Base-by-base conservation (phyloP, 2,113 vertebrate species). In the Nematolebias whitei region DNA sequence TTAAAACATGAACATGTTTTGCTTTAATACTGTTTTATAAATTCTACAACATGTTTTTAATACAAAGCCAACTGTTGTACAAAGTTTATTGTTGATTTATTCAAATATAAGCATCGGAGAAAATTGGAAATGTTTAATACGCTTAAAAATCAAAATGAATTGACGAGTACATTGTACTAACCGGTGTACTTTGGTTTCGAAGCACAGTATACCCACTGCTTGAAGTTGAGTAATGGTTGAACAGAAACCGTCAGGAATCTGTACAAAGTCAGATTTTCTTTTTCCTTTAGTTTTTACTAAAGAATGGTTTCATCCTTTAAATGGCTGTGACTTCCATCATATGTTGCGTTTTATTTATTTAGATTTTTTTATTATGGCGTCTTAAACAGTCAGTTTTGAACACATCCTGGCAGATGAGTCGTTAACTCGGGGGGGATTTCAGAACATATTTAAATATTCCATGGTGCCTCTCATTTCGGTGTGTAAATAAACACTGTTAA, bases 401-500 rank as follows among this genome's bases (percentile, higher is more conserved):
- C 26, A 48, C 41, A 32, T 70, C 39, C 38, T 45, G 24, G 8
- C 14, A 40, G 44, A 70, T 18, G 44, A 55, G 71, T 39, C 52
- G 32, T 0, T 44, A 39, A 43, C 67, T 63, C 55, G 23, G 16
- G 43, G 47, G 23, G 40, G n/a, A 39, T 50, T 54, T 67, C 26
- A 1, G 26, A 70, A 44, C 23, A 52, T 51, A 24, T 70, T 74
- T 39, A 66, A 18, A 50, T 62, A 47, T 74, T 63, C 15, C 61
- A 63, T 51, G 29, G 22, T 71, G 61, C 35, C 39, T 74, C 53
- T 82, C 12, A 74, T 74, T 62, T 58, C 39, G 43, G 24, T 76
- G 50, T 71, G 82, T 68, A 71, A 74, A 50, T 19, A 59, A 71
- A 52, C 45, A 9, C 39, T 60, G 50, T 57, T 82, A 79, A 67